These are phyloP conservation scores for Heteropelma amictum DNA, from an alignment of 2,888 invertebrate species.

Conservation along the genomic window DNA sequence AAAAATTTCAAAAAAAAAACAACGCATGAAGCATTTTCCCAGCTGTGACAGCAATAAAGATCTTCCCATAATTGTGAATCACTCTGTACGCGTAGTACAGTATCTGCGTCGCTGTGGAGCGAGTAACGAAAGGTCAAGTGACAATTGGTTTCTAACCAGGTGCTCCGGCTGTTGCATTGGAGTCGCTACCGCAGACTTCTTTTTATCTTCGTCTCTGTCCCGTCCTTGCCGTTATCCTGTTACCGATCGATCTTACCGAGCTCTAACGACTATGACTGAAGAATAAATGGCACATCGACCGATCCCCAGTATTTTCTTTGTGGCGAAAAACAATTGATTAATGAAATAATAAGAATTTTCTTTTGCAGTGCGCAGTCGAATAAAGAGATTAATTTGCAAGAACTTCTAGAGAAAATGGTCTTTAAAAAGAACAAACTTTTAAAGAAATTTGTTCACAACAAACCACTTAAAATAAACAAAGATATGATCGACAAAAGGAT, in stretches of 20 bases:
- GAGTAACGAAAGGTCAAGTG: constrained; percentile 58
- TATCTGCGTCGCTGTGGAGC: constrained; percentile 40
- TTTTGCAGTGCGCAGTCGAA: too few relatives aligned
- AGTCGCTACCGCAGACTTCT: constrained; percentile 39
- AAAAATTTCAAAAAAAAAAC: too few relatives aligned
- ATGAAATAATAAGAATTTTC: constrained; percentile 1
- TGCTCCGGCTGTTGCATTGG: constrained; percentile 37
- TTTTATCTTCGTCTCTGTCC: constrained; percentile 22
- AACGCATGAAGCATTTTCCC: not conserved
- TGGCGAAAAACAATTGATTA: not conserved
- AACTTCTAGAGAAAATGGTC: too few relatives aligned
- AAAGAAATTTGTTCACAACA: too few relatives aligned
- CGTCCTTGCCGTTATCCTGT: constrained; percentile 56
- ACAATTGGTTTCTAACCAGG: constrained; percentile 61
- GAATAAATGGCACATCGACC: constrained; percentile 48
- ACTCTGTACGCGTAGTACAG: constrained; percentile 34
- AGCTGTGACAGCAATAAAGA: too few relatives aligned
- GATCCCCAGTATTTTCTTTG: constrained; percentile 40
- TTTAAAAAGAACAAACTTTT: too few relatives aligned
- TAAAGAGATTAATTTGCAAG: too few relatives aligned
- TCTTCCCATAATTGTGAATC: constrained; percentile 29
- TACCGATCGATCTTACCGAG: constrained; percentile 54
- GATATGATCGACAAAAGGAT: too few relatives aligned
- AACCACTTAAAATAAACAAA: too few relatives aligned
- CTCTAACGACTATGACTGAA: constrained; percentile 32